Conservation (phyloP, 1,140 invertebrate species). For the Mercenaria mercenaria region DNA sequence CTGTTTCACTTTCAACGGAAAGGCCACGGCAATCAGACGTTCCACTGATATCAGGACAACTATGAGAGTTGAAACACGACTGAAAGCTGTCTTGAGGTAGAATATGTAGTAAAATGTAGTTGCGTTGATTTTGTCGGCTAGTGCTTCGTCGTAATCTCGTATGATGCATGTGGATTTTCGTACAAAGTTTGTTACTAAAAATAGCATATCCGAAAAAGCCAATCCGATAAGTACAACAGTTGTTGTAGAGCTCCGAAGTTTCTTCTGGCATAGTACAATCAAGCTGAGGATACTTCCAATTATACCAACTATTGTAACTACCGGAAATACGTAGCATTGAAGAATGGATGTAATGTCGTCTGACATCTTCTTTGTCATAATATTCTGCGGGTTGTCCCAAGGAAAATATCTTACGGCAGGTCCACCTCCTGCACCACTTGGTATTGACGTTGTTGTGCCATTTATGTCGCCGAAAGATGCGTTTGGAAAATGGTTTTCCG, state of each 20-base stretch:
- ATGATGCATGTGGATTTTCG: conserved; percentile 70
- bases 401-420: conserved; percentile 8
- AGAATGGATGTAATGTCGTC: conserved; percentile 45
- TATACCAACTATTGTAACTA: conserved; percentile 57
- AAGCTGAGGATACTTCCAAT: conserved; percentile 69
- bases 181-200: conserved; percentile 62
- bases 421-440: neutral
- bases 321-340: conserved; percentile 66
- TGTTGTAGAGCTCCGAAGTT: conserved; percentile 58
- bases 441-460: neutral
- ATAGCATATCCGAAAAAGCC: conserved; percentile 66
- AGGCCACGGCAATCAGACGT: conserved; percentile 69
- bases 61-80: conserved; percentile 64
- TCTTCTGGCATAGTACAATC: conserved; percentile 52
- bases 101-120: conserved; percentile 64
- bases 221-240: conserved; percentile 64
- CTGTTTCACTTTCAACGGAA: conserved; percentile 70
- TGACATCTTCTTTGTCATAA: conserved; percentile 44
- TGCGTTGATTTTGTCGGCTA: conserved; percentile 51
- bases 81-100: conserved; percentile 68
- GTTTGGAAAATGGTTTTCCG: too few relatives aligned
- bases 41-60: conserved; percentile 70
- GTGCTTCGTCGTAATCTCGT: conserved; percentile 36
- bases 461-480: too few relatives aligned
- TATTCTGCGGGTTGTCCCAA: conserved; percentile 65